phyloP scores from a whole-genome alignment of 2,888 invertebrate species.

The Caradrina kadenii region DNA sequence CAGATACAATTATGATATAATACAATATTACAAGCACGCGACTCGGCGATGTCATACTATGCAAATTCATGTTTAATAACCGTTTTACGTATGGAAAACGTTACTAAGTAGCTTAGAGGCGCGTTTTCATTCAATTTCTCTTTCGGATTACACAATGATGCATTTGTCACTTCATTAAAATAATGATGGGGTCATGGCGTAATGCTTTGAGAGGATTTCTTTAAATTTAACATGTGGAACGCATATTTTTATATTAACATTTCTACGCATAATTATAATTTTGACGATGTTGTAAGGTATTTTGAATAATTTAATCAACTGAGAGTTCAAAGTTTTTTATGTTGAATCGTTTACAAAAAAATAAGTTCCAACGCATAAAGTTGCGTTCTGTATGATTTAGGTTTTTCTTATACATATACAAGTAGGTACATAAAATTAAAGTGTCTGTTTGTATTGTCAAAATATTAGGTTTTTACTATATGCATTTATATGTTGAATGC shows the following conservation, averaged over 20 bases:
- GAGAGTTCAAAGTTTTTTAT: neutral
- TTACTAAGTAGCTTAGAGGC: conserved; percentile 31
- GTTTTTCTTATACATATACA: neutral
- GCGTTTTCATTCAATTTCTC: conserved; percentile 60
- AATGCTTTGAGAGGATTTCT: conserved; percentile 14
- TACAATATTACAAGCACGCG: conserved; percentile 43
- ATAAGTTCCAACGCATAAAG: neutral
- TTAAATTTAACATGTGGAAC: conserved; percentile 22
- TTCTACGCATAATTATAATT: conserved; percentile 16
- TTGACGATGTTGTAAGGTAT: conserved; percentile 9
- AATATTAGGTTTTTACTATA: no score
- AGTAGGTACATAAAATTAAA: no score
- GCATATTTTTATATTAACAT: conserved; percentile 10
- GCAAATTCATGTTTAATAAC: conserved; percentile 47
- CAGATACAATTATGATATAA: conserved; percentile 8
- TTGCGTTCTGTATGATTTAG: neutral
- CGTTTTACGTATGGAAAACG: conserved; percentile 48
- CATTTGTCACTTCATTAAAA: conserved; percentile 48
- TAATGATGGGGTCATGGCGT: conserved; percentile 28
- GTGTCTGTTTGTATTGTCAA: no score
- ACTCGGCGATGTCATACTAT: conserved; percentile 41
- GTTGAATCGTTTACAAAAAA: no score
- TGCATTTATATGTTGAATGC: no score
- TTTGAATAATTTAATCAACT: conserved; percentile 8
- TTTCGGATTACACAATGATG: conserved; percentile 59